Conservation (phyloP, 2,888 invertebrate species). For the Pterostichus niger region DNA sequence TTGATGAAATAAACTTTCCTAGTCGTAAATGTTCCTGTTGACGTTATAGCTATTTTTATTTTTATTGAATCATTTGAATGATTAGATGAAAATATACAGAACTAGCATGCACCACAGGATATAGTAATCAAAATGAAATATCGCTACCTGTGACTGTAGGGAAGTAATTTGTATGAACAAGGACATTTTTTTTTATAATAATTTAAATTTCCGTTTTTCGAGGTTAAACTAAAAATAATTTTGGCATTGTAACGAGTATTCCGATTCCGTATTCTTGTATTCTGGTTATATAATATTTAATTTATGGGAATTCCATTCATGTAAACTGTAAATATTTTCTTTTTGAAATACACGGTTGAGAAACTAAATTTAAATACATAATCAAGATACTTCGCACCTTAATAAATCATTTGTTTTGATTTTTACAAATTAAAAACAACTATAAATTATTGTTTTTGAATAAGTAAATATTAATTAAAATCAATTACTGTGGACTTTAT, state of each 20-base stretch:
- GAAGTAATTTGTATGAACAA: neutral
- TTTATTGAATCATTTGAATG: neutral
- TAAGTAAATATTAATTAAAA: neutral
- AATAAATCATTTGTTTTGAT: neutral
- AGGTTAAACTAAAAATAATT: neutral
- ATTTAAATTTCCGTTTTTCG: conserved; percentile 2
- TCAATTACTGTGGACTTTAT: too few relatives aligned
- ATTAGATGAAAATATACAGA: too few relatives aligned
- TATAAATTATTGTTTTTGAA: neutral
- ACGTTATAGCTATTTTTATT: conserved; percentile 1
- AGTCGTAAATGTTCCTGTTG: neutral
- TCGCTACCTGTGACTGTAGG: neutral
- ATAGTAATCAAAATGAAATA: neutral
- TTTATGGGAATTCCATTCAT: neutral
- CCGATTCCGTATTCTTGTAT: too few relatives aligned
- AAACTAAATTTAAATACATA: neutral
- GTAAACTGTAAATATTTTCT: conserved; percentile 1
- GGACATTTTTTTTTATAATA: neutral
- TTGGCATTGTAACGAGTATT: neutral
- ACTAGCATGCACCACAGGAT: neutral
- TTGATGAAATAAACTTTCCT: neutral
- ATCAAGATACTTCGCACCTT: neutral
- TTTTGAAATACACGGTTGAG: neutral
- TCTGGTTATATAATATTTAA: neutral
- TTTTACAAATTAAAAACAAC: neutral